phyloP scores from a whole-genome alignment of 2,888 invertebrate species.

The Dicyrtomina minuta region DNA sequence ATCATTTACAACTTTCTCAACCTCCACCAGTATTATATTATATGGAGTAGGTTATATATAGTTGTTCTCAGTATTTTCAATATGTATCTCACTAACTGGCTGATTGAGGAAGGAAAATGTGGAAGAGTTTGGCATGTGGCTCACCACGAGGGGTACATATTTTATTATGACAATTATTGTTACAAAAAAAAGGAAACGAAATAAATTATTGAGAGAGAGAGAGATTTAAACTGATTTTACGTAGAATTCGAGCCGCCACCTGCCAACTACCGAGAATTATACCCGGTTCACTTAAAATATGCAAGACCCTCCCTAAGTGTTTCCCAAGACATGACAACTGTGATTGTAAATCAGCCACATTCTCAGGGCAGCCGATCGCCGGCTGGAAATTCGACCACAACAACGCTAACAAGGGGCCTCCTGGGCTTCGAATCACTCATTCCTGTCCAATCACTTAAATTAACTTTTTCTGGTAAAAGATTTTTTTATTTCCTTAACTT shows the following conservation, averaged over 20 bases:
- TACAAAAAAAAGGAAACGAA: too few species aligned
- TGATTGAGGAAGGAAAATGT: too few species aligned
- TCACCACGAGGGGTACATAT: too few species aligned
- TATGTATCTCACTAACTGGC: too few species aligned
- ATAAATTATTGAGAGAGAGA: too few species aligned
- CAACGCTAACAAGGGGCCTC: conserved; percentile 22
- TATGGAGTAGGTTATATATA: too few species aligned
- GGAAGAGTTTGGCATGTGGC: too few species aligned
- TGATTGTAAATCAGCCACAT: conserved; percentile 30
- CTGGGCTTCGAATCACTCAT: conserved; percentile 34
- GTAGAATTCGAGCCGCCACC: conserved; percentile 31
- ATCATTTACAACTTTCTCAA: too few species aligned
- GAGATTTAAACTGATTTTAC: not conserved
- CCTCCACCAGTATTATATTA: too few species aligned
- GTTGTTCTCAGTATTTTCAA: too few species aligned
- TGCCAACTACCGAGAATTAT: conserved; percentile 27
- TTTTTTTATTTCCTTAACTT: conserved; percentile 2
- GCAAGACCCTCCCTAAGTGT: conserved; percentile 15
- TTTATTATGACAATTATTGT: too few species aligned
- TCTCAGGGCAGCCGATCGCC: conserved; percentile 24
- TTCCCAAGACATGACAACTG: conserved; percentile 24
- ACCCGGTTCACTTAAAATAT: conserved; percentile 27
- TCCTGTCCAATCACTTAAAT: conserved; percentile 30
- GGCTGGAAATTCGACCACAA: conserved; percentile 14
- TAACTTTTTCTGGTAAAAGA: conserved; percentile 30